phyloP scores from a whole-genome alignment of 2,888 invertebrate species.

The Caenorhabditis sinica region DNA sequence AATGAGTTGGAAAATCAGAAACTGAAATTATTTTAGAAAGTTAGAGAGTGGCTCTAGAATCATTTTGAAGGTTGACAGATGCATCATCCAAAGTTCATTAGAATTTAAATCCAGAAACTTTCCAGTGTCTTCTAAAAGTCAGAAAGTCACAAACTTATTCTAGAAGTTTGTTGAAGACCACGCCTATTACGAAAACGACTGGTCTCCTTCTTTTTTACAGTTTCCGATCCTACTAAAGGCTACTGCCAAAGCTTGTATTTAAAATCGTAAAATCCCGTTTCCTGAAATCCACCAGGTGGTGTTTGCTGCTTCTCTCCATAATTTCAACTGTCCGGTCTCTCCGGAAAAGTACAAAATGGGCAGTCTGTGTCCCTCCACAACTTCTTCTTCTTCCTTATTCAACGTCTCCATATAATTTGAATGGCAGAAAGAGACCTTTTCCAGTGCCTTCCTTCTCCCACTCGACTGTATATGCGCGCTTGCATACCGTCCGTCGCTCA shows the following conservation, averaged over 20 bases:
- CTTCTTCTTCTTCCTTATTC: slow-evolving; percentile 26
- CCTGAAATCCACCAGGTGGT: background rate
- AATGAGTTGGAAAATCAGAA: background rate
- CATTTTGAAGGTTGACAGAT: too few relatives aligned
- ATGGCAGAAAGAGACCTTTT: slow-evolving; percentile 35
- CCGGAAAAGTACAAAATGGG: slow-evolving; percentile 55
- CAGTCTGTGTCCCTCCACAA: slow-evolving; percentile 12
- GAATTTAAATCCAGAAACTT: background rate
- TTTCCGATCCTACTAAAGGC: too few relatives aligned
- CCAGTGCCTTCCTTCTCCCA: slow-evolving; percentile 30
- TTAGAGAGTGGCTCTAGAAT: too few relatives aligned
- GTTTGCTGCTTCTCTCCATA: background rate
- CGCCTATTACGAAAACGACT: too few relatives aligned
- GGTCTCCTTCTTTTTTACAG: too few relatives aligned
- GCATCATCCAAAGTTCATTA: too few relatives aligned
- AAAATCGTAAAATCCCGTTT: slow-evolving; percentile 16
- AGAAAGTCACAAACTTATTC: too few relatives aligned
- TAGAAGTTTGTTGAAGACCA: background rate
- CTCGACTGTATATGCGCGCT: slow-evolving; percentile 55
- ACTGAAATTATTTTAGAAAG: too few relatives aligned
- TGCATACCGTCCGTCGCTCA: slow-evolving; percentile 44
- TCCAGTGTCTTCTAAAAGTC: background rate
- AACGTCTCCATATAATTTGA: slow-evolving; percentile 57
- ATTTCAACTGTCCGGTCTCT: slow-evolving; percentile 19
- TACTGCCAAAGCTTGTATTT: background rate